Percentiles rank a stretch among this genome's conserved stretches.
These are phyloP conservation scores for Sebastes cheni DNA, from an alignment of 2,797 vertebrate genomes.

Conservation along the genomic window DNA sequence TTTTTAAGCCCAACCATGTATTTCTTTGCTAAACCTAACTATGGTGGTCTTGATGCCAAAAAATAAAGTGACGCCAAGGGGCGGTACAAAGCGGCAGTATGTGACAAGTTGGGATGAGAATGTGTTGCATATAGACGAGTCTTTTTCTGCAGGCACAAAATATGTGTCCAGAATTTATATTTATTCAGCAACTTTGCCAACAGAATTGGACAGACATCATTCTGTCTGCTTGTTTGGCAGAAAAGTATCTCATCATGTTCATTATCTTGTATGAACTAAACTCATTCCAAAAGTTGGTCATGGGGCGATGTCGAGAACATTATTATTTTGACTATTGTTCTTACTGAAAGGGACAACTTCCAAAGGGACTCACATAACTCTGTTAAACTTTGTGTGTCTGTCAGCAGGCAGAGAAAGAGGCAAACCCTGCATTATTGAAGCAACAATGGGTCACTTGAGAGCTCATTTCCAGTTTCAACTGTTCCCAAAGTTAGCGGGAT, in stretches of 20 bases:
- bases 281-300: neutral
- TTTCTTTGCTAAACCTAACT: too few species aligned
- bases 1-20: too few species aligned
- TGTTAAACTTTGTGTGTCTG: neutral
- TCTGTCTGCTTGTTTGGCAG: neutral
- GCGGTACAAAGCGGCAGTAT: too few species aligned
- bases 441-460: slow-evolving; percentile 9
- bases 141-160: neutral
- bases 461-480: slow-evolving; percentile 1
- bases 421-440: slow-evolving; percentile 1
- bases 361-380: neutral
- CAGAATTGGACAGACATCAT: neutral
- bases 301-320: too few species aligned
- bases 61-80: too few species aligned
- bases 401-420: neutral
- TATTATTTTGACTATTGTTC: neutral
- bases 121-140: neutral
- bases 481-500: neutral
- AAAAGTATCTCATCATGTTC: neutral
- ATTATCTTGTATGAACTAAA: neutral
- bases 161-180: neutral
- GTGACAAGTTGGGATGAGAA: too few species aligned
- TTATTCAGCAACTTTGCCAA: neutral
- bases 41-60: rapidly evolving
- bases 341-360: neutral